Evolutionary conservation across 2,888 invertebrate genomes (phyloP).

Genomic region (Biston betularia): DNA sequence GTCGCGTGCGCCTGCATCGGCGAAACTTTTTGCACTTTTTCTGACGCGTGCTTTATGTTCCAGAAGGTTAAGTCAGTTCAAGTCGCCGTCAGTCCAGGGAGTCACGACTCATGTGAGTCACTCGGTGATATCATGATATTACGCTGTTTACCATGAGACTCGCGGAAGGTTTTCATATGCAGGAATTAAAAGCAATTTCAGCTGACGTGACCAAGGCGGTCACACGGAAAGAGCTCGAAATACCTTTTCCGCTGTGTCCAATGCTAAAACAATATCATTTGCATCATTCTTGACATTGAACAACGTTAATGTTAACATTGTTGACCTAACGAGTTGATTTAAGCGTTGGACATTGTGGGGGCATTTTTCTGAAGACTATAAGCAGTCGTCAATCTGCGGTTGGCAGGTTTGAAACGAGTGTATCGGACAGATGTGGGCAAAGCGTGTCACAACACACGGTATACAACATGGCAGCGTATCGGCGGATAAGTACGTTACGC

Average conservation of each 20-base stretch:
- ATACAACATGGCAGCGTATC: conserved; percentile 60
- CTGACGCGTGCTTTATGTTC: conserved; percentile 69
- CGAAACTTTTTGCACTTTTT: conserved; percentile 70
- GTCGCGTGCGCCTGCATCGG: conserved; percentile 68
- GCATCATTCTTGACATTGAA: conserved; percentile 57
- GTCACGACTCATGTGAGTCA: conserved; percentile 72
- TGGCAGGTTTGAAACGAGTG: conserved; percentile 51
- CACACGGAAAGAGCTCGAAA: conserved; percentile 53
- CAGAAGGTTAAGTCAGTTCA: conserved; percentile 75
- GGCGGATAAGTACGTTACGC: conserved; percentile 85
- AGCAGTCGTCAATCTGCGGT: conserved; percentile 12
- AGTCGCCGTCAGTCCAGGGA: conserved; percentile 56
- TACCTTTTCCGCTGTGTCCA: conserved; percentile 53
- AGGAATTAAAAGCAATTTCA: conserved; percentile 50
- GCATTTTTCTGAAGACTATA: conserved; percentile 14
- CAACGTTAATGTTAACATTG: conserved; percentile 51
- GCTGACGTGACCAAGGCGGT: conserved; percentile 49
- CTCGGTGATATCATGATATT: conserved; percentile 74
- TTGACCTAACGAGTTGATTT: conserved; percentile 36
- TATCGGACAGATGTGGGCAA: conserved; percentile 69
- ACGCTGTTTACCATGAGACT: conserved; percentile 60
- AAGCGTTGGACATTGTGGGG: conserved; percentile 11
- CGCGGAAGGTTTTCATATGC: conserved; percentile 41
- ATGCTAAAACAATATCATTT: conserved; percentile 55
- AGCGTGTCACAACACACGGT: conserved; percentile 81